Conservation (phyloP, 2,113 vertebrate genomes). For the Microcebus jonahi region DNA sequence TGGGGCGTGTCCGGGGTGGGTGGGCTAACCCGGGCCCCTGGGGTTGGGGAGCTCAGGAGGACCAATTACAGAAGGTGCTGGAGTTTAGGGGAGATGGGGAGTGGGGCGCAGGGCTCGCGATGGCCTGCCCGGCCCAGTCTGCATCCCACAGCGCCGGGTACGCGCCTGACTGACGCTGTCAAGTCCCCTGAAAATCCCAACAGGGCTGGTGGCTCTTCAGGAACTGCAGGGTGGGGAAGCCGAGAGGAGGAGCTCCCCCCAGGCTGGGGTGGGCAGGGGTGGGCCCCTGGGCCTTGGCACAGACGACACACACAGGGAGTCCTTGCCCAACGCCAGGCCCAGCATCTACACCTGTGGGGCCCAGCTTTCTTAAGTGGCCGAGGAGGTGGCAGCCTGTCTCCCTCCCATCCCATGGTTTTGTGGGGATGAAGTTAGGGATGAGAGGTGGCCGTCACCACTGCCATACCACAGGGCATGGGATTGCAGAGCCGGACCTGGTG, state of each 20-base stretch:
- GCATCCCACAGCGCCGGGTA: not conserved
- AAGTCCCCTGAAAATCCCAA: not conserved
- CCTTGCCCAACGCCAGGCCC: not conserved
- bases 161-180: too few species aligned
- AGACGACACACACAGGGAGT: not conserved
- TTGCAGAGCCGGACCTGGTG: slow-evolving; percentile 92
- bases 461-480: slow-evolving; percentile 90
- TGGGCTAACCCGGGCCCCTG: not conserved
- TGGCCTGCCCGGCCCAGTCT: not conserved
- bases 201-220: not conserved
- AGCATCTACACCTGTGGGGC: not conserved
- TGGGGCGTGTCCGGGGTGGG: not conserved
- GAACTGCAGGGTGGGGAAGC: not conserved
- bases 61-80: not conserved
- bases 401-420: accelerated
- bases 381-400: not conserved
- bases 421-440: not conserved
- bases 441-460: not conserved
- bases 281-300: not conserved
- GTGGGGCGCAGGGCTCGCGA: not conserved
- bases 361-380: not conserved
- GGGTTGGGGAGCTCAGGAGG: not conserved
- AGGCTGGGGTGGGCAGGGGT: not conserved
- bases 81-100: too few species aligned
- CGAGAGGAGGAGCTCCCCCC: not conserved